Base-by-base conservation (phyloP, 2,113 vertebrate genomes). In the Urocitellus parryii region DNA sequence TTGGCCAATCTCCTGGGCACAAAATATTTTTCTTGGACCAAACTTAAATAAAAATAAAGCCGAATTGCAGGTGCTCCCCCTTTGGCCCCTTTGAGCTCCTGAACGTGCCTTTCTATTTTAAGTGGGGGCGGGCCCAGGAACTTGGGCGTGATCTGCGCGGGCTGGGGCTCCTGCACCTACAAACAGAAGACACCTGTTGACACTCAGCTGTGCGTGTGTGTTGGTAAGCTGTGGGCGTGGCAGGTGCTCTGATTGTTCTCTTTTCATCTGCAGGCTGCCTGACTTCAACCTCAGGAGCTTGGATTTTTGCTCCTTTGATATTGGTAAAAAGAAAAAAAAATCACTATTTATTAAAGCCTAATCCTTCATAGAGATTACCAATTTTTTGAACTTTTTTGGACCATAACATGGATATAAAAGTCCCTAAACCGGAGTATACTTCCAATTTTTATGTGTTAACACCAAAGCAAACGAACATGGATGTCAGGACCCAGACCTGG, bases 31-130 rank as follows among this genome's bases (percentile, higher is more conserved):
- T 87, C 65, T 96, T 84, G 5, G 7, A 81, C 95, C 83, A 97
- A 97, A 94, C 14, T 63, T 90, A 37, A 39, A 91, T 65, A 17
- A 88, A 92, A 96, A 94, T 94, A 1, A 68, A 74, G 29, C 89
- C 78, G 24, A 72, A 20, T 67, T 1, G 81, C 37, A 78, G 80
- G 76, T 14, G 29, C 10, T 53, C 51, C 73, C 39, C 18, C 76
- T 3, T 89, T 34, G 51, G 73, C 34, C 48, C 61, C 51, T 45
- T 37, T 22, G 37, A 48, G 24, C 61, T 45, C 24, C 45, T 8
- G 37, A 39, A 88, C 88, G 72, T 8, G 32, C 61, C 12, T 20
- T 91, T 83, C 83, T 18, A 8, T 76, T 87, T 96, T 53, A 73
- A 85, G 91, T 3, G 14, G 45, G 3, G 5, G 13, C 94, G n/a